Evolutionary conservation across 1,140 invertebrate species (phyloP), one percentile per base, ranked within the genome.

Genomic region (Berghia stephanieae): DNA sequence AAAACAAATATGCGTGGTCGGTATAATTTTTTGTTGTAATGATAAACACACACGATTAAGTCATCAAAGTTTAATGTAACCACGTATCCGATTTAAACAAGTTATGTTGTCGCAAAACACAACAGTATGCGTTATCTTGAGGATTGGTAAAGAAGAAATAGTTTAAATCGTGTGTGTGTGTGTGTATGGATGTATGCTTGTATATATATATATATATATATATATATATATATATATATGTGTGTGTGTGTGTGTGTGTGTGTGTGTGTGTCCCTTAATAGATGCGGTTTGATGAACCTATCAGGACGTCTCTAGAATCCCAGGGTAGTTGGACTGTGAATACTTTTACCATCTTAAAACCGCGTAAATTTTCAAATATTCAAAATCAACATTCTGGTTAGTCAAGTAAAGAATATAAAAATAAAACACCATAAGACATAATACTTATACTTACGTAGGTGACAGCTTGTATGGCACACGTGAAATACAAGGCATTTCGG

Each of bases 371-470:
- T 10, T 44, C 21, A 31, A 49, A 16, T 1, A 8, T 31, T 16
- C 31, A 13, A 24, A 8, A 43, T n/a, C 18, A 40, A 71, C 1
- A n/a, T 16, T 31, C 8, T n/a, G n/a, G n/a, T n/a, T n/a, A n/a
- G n/a, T n/a, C n/a, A n/a, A n/a, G n/a, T n/a, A n/a, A n/a, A n/a
- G n/a, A n/a, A n/a, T n/a, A n/a, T n/a, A n/a, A n/a, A n/a, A n/a
- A n/a, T n/a, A n/a, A n/a, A n/a, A n/a, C n/a, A n/a, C n/a, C n/a
- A n/a, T n/a, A n/a, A n/a, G n/a, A n/a, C n/a, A n/a, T n/a, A n/a
- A n/a, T n/a, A n/a, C n/a, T n/a, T n/a, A n/a, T 6, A 75, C 72
- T 75, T 63, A 75, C 72, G 36, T 75, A 75, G 2, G 72, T 75
- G 38, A 43, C 42, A 63, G 57, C 52, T 31, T 16, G 36, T 2